Conservation (phyloP, 2,888 invertebrate genomes). For the Onthophagus sagittarius region DNA sequence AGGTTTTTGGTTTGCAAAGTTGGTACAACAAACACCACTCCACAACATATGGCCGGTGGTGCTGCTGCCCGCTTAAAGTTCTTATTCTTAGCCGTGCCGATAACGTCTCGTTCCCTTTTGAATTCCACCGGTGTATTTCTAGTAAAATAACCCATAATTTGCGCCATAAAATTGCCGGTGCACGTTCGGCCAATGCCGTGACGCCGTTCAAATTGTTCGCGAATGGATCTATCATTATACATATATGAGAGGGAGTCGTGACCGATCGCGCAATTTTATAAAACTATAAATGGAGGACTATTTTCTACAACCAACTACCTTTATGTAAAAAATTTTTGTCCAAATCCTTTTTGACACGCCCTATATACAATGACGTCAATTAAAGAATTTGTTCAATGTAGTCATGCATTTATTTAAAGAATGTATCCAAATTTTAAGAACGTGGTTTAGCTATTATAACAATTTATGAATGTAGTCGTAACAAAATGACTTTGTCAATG, state of each 20-base stretch:
- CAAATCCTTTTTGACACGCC: no score
- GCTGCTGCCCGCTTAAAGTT: neutral
- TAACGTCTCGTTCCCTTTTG: neutral
- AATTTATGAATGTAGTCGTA: no score
- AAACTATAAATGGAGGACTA: neutral
- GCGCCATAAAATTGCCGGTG: neutral
- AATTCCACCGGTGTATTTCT: neutral
- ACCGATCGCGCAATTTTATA: neutral
- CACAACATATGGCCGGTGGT: neutral
- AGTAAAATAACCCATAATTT: neutral
- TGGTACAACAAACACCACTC: neutral
- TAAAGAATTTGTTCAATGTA: no score
- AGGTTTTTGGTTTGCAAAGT: neutral
- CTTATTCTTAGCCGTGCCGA: neutral
- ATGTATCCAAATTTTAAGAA: no score
- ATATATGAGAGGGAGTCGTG: neutral
- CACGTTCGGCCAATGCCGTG: neutral
- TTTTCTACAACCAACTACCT: neutral
- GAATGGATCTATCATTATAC: neutral
- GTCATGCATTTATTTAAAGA: no score
- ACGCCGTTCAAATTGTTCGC: neutral
- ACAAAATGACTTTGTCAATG: no score
- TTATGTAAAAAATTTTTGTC: no score
- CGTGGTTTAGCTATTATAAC: no score
- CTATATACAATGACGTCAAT: no score